A percentile compares a stretch with the other conserved stretches of the same genome.
Evolutionary conservation across 2,797 vertebrate genomes (phyloP).

Genomic region (Columba guinea): DNA sequence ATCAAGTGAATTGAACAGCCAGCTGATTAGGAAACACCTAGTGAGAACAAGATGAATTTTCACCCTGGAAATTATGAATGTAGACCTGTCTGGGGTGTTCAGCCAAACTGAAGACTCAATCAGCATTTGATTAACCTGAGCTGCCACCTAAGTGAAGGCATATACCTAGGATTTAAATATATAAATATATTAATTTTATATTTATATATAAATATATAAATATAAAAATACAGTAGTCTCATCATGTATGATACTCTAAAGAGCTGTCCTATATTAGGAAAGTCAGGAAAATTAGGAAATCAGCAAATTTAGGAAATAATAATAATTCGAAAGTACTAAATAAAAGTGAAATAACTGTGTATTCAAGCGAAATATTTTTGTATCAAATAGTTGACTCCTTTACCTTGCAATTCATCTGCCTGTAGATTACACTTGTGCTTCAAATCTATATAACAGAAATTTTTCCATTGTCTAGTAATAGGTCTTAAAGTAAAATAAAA

Average conservation of each 20-base stretch:
- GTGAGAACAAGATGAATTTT: conserved; percentile 22
- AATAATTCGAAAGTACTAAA: neutral
- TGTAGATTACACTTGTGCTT: neutral
- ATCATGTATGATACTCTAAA: neutral
- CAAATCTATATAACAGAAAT: neutral
- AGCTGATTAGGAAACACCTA: conserved; percentile 13
- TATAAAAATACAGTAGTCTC: neutral
- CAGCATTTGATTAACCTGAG: conserved; percentile 8
- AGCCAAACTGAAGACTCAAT: neutral
- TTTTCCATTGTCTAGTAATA: neutral
- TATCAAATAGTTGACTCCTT: neutral
- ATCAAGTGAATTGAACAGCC: conserved; percentile 40
- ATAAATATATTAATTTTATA: too few relatives aligned
- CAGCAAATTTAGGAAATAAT: neutral
- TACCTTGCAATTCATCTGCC: neutral
- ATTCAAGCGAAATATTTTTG: neutral
- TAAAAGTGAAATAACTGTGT: neutral
- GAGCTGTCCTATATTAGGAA: neutral
- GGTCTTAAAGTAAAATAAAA: neutral
- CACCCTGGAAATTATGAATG: conserved; percentile 16
- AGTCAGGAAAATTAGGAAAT: neutral
- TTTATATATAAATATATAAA: too few relatives aligned
- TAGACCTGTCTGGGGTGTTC: neutral
- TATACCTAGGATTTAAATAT: neutral
- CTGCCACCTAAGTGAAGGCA: neutral